A percentile compares a stretch with the other conserved stretches of the same genome.
Conservation (phyloP, 2,888 invertebrate species). For the Thecophora atra region DNA sequence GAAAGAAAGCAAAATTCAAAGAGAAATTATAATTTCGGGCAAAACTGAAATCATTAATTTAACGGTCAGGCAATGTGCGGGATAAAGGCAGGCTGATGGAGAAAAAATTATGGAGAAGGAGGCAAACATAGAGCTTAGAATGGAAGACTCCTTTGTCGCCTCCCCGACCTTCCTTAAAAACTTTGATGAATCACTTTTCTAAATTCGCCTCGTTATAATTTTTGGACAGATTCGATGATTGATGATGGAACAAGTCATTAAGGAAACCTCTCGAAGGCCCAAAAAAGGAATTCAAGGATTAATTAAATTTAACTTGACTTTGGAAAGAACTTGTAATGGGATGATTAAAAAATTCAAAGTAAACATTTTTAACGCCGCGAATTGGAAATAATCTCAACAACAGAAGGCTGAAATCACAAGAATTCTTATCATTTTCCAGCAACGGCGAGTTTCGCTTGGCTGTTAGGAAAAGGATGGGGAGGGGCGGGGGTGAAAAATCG, state of each 20-base stretch:
- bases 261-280: neutral
- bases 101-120: neutral
- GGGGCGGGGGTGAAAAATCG: too few species aligned
- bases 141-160: neutral
- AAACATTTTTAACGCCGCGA: too few species aligned
- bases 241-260: neutral
- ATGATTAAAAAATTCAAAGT: neutral
- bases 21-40: neutral
- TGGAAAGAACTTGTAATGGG: neutral
- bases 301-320: neutral
- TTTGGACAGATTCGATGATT: constrained; percentile 23
- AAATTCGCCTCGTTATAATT: constrained; percentile 20
- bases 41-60: neutral
- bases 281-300: neutral
- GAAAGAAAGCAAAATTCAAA: neutral
- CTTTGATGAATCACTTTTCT: constrained; percentile 23
- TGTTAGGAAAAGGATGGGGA: too few species aligned
- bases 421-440: too few species aligned
- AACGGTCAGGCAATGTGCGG: neutral
- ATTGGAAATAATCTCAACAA: too few species aligned
- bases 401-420: too few species aligned
- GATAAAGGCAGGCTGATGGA: neutral
- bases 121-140: neutral
- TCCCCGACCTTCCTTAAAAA: constrained; percentile 4
- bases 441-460: too few species aligned